These are phyloP conservation scores for Drosophila algonquin DNA, from an alignment of 2,888 invertebrate genomes.

Conservation along the genomic window DNA sequence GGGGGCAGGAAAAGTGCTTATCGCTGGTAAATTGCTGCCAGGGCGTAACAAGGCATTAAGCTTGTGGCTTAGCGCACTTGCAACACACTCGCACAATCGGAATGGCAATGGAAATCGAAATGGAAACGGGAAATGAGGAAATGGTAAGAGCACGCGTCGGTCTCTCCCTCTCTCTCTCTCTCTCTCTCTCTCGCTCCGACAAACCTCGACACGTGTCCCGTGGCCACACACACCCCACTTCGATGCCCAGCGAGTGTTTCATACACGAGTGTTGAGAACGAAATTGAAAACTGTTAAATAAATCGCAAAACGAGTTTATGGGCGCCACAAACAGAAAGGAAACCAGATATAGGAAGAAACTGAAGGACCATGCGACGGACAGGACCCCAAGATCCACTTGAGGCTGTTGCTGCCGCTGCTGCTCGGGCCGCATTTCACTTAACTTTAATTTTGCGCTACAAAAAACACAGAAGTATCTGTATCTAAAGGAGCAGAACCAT, in stretches of 20 bases:
- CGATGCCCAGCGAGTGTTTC: constrained; percentile 6
- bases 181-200: constrained; percentile 28
- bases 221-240: constrained; percentile 20
- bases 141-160: constrained; percentile 44
- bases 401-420: constrained; percentile 15
- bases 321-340: constrained; percentile 42
- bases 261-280: constrained; percentile 65
- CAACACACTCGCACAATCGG: constrained; percentile 41
- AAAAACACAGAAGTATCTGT: constrained; percentile 39
- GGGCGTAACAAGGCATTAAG: constrained; percentile 59
- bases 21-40: constrained; percentile 66
- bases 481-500: constrained; percentile 1
- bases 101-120: constrained; percentile 31
- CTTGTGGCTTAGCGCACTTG: constrained; percentile 58
- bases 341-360: constrained; percentile 36
- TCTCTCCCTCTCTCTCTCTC: constrained; percentile 8
- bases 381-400: constrained; percentile 47
- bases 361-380: constrained; percentile 9
- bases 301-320: constrained; percentile 68
- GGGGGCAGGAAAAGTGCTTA: constrained; percentile 46
- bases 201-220: constrained; percentile 71
- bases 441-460: constrained; percentile 63
- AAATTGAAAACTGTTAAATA: constrained; percentile 79
- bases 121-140: constrained; percentile 36
- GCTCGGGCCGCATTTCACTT: constrained; percentile 50